Evolutionary conservation across 2,888 invertebrate genomes (phyloP), one percentile per base, ranked within the genome.

Genomic region (Plebejus melissa): DNA sequence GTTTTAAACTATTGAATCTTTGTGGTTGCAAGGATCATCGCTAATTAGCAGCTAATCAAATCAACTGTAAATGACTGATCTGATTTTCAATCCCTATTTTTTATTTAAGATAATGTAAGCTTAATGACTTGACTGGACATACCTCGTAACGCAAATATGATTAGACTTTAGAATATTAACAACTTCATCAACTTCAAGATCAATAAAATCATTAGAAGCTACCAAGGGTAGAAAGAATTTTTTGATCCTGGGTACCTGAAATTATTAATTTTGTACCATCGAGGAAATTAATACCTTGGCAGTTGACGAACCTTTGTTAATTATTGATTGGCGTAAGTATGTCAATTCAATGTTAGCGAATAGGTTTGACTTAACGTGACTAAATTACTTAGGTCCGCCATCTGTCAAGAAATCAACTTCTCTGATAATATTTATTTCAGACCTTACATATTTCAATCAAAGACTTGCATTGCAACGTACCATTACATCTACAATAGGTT

Each of bases 211-310:
- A 80, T 94, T 95, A 0, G 96, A 96, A 58, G 97, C 95, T 46
- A 97, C 97, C 22, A 97, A 88, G 76, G 96, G 96, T 22, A 97
- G 86, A 85, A 97, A 97, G 85, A 97, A 97, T 78, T 95, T 94
- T 90, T 95, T 96, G 16, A 97, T 95, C 74, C 97, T 94, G 0
- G 96, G 96, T 3, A 97, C 87, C 93, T 93, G 80, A 80, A 79
- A 76, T 71, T 74, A n/a, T 54, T 22, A 22, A 22, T 22, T 22
- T 22, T 22, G 22, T 22, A 22, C 22, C 22, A 22, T 22, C 22
- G 22, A 22, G 22, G 22, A 22, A 22, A 22, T 22, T 22, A 0
- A 22, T 22, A 22, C 22, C 22, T 22, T 22, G 22, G 22, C 22
- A 22, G 22, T 22, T 22, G 22, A 22, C 22, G 22, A 22, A 22